Base-by-base conservation (phyloP, 2,113 vertebrate species). In the Heterochromis multidens region DNA sequence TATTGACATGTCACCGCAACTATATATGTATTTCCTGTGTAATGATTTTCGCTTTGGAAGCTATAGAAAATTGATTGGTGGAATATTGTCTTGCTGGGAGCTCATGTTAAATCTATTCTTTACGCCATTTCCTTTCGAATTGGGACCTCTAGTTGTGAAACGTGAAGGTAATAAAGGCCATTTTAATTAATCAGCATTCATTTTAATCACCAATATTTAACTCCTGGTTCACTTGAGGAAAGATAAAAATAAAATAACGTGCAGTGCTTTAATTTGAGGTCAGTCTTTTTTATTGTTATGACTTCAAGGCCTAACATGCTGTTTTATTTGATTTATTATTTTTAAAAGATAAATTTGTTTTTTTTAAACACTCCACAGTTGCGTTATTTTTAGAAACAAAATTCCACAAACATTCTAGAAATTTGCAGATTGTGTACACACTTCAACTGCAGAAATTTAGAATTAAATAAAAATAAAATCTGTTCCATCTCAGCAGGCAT, bases 11-110 rank as follows among this genome's bases (percentile, higher is more conserved):
- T 83, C 63, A 88, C 85, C 25, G 78, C 16, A 23, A 40, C 19
- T 63, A 46, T 76, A 17, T 70, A 46, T 46, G 16, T 49, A 52
- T 89, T 89, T 90, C 83, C 82, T 63, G 23, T 76, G 56, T 19
- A 77, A 81, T 79, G 77, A 87, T 89, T 86, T 82, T 77, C 49
- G 8, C 52, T 81, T 83, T 60, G 60, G 54, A 84, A 77, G 52
- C 19, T 23, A 12, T n/a, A 35, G 27, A n/a, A 7, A 40, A 79
- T 70, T 57, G 62, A 80, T 87, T 54, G 46, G 16, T 59, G 58
- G 16, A 14, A 21, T 29, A 23, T 80, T 79, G 59, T 81, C 49
- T 74, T 43, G 27, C 29, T 52, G 27, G 2, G 70, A 19, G 43
- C 84, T 46, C 14, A 3, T 21, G 43, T 19, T 17, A 57, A 11